A percentile compares a stretch with the other conserved stretches of the same genome.
Evolutionary conservation across 30 jellyfish, hydroid and myxozoan species (phyloP).

Genomic region (Turritopsis rubra): DNA sequence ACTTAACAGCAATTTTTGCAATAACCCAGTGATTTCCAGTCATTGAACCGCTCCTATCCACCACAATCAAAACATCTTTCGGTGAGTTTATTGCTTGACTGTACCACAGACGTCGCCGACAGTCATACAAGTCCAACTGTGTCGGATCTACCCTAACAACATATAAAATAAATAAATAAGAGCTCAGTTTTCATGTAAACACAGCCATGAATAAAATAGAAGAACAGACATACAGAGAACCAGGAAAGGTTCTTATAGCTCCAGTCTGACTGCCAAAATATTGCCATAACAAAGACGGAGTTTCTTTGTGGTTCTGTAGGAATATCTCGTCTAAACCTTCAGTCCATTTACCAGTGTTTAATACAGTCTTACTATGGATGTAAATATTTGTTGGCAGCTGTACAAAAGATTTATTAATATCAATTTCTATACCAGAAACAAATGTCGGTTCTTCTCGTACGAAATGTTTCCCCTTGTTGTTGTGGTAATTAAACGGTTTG

Average conservation of each 20-base stretch:
- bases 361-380: conserved; percentile 31
- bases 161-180: not conserved
- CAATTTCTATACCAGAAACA: conserved; percentile 31
- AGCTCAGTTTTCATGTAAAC: not conserved
- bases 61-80: conserved; percentile 54
- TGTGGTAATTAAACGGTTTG: not conserved
- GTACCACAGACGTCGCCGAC: conserved; percentile 41
- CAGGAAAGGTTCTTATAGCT: conserved; percentile 57
- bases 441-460: conserved; percentile 31
- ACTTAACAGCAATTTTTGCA: conserved; percentile 50
- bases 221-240: conserved; percentile 8
- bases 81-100: conserved; percentile 63
- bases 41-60: conserved; percentile 73
- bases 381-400: conserved; percentile 71
- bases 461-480: not conserved
- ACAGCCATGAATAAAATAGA: not conserved
- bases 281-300: conserved; percentile 72
- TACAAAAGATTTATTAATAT: conserved; percentile 40
- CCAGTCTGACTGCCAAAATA: conserved; percentile 59
- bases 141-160: not conserved
- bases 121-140: conserved; percentile 28
- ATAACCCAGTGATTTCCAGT: conserved; percentile 64
- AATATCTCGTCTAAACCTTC: conserved; percentile 49
- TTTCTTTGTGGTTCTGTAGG: conserved; percentile 29
- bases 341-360: conserved; percentile 41